Base-by-base conservation (phyloP, 2,797 vertebrate genomes). In the Argentina silus region DNA sequence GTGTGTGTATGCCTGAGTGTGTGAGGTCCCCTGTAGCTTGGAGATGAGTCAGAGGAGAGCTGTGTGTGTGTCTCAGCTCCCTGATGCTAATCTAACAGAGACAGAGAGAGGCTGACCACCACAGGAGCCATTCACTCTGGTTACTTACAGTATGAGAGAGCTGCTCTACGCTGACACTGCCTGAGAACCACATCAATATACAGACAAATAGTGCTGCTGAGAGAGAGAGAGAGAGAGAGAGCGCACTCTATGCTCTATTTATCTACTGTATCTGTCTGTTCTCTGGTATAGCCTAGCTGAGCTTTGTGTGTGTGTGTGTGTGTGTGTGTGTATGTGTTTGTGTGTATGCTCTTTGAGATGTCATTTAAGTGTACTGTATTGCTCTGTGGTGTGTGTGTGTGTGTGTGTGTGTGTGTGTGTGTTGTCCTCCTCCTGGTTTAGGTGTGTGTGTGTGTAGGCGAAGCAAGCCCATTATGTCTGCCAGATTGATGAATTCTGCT, bases 21-120 rank as follows among this genome's bases (percentile, higher is more conserved):
- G n/a, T 50, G 21, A 66, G 77, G 9, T 27, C 72, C 84, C 75
- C 77, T 80, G 81, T 84, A 81, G 75, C 75, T 79, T 81, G 82
- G 62, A 43, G 70, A 74, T 88, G 87, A 88, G 81, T 90, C 86
- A 87, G 85, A 74, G 69, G 27, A 36, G 69, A 44, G 80, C 70
- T 48, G 81, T 69, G 76, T 84, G 67, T 83, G 79, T 86, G 73
- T 14, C 8, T 50, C 8, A 2, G 48, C 14, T 36, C 27, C 27
- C 27, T 36, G 27, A 36, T 36, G 27, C 4, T 36, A 36, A 36
- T 36, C 27, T 36, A 36, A 36, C 27, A 36, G 27, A 36, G 27
- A 36, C 27, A 36, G 27, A 36, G 27, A 36, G 27, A 36, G 27
- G 27, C 27, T 36, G 27, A 36, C 27, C 27, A 4, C 27, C 27